Conservation (phyloP, 2,113 vertebrate genomes). For the Cheirogaleus medius region DNA sequence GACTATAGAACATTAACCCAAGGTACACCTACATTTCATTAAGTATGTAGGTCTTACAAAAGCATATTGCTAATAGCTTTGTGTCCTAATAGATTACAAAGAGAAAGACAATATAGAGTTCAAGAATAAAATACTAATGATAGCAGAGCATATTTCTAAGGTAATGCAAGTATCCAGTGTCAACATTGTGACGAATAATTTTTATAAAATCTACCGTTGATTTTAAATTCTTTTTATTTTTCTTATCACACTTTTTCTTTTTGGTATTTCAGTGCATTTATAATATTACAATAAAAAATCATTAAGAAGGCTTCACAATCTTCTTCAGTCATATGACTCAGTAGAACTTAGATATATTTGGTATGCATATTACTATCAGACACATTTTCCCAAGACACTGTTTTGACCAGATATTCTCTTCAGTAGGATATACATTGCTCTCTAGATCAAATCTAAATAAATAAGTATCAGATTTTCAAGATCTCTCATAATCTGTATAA, state of each 20-base stretch:
- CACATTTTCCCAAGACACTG: not conserved
- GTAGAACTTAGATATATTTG: not conserved
- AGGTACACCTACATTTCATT: conserved; percentile 16
- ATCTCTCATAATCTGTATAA: not conserved
- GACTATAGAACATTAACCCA: conserved; percentile 31
- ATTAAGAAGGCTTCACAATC: not conserved
- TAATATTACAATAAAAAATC: not conserved
- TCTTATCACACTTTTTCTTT: not conserved
- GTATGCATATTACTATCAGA: not conserved
- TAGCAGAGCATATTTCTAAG: not conserved
- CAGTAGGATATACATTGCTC: not conserved
- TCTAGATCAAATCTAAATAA: conserved; percentile 39
- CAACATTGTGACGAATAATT: not conserved
- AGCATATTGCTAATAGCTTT: not conserved
- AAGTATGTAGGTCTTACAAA: conserved; percentile 10
- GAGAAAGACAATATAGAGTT: not conserved
- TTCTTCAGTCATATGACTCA: not conserved
- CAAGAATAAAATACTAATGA: not conserved
- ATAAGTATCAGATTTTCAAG: not conserved
- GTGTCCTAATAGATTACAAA: not conserved
- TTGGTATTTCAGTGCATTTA: not conserved
- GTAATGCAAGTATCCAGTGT: not conserved
- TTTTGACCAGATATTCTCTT: not conserved
- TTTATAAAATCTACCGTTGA: not conserved
- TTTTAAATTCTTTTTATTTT: not conserved